A percentile compares a stretch with the other conserved stretches of the same genome.
Conservation (phyloP, 2,797 vertebrate species). For the Fistularia commersonii region DNA sequence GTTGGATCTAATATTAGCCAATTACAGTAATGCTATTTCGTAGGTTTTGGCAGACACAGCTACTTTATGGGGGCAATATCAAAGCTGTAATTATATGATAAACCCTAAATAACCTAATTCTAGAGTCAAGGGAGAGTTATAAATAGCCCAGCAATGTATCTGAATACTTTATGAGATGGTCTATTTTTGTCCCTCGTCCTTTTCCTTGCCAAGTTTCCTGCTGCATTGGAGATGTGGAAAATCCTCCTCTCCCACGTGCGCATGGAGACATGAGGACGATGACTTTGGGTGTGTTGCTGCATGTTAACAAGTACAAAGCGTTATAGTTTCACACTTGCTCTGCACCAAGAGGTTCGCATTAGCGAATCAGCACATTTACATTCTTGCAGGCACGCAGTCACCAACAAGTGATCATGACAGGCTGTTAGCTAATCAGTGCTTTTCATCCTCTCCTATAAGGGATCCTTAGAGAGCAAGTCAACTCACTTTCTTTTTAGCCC, state of each 20-base stretch:
- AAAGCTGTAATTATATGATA: constrained; percentile 34
- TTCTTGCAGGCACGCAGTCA: constrained; percentile 1
- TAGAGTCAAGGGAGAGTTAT: constrained; percentile 36
- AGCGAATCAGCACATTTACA: constrained; percentile 3
- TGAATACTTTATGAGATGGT: constrained; percentile 62
- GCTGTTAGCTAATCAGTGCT: constrained; percentile 28
- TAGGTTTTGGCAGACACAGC: constrained; percentile 21
- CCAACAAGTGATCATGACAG: constrained; percentile 2
- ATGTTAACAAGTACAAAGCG: constrained; percentile 13
- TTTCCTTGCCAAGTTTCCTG: constrained; percentile 36
- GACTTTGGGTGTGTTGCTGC: constrained; percentile 13
- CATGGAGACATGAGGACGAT: constrained; percentile 11
- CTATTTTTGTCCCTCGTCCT: constrained; percentile 53
- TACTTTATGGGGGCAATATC: constrained; percentile 22
- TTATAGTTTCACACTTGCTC: constrained; percentile 4
- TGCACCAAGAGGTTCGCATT: constrained; percentile 5
- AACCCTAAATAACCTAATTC: constrained; percentile 51
- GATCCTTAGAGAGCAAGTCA: constrained; percentile 30
- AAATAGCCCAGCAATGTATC: constrained; percentile 52
- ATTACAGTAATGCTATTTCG: constrained; percentile 26
- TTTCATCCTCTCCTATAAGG: constrained; percentile 28
- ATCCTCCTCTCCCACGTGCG: constrained; percentile 19
- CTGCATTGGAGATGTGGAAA: constrained; percentile 39
- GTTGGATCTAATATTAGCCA: constrained; percentile 27
- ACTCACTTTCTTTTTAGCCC: constrained; percentile 34